These are phyloP conservation scores for fruit fly (Drosophila melanogaster) DNA, from an alignment of 1,140 invertebrate genomes.

Conservation along the genomic window DNA sequence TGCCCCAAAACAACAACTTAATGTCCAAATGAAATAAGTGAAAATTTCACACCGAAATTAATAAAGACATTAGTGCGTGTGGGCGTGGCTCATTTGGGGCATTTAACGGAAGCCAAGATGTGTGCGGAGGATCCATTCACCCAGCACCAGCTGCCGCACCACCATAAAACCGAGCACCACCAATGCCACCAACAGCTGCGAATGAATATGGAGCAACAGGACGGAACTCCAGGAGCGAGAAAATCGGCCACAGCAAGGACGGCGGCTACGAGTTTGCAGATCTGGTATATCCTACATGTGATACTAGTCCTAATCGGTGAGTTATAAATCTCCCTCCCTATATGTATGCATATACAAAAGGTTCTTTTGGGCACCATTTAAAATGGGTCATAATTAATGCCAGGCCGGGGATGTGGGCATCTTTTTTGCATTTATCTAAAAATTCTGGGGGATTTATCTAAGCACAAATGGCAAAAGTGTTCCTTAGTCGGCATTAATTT, in stretches of 20 bases:
- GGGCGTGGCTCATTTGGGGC: constrained; percentile 47
- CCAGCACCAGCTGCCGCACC: constrained; percentile 64
- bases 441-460: constrained; percentile 2
- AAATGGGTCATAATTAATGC: constrained; percentile 67
- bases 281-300: constrained; percentile 81
- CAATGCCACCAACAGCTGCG: constrained; percentile 41
- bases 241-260: constrained; percentile 43
- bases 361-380: constrained; percentile 52
- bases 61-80: constrained; percentile 71
- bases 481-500: constrained; percentile 11
- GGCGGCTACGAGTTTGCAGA: constrained; percentile 55
- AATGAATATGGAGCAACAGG: constrained; percentile 41
- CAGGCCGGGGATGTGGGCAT: background rate
- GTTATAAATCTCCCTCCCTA: constrained; percentile 31
- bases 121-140: constrained; percentile 56
- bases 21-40: constrained; percentile 80
- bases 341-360: background rate
- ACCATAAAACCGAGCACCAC: constrained; percentile 49
- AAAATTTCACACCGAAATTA: constrained; percentile 73
- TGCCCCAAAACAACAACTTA: constrained; percentile 59
- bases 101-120: constrained; percentile 54
- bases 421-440: constrained; percentile 2
- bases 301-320: constrained; percentile 84
- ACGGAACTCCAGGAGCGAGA: constrained; percentile 18
- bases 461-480: constrained; percentile 20